Evolutionary conservation across 37 sponge, comb jelly and placozoan species (phyloP).

Genomic region (Eunapius fragilis): DNA sequence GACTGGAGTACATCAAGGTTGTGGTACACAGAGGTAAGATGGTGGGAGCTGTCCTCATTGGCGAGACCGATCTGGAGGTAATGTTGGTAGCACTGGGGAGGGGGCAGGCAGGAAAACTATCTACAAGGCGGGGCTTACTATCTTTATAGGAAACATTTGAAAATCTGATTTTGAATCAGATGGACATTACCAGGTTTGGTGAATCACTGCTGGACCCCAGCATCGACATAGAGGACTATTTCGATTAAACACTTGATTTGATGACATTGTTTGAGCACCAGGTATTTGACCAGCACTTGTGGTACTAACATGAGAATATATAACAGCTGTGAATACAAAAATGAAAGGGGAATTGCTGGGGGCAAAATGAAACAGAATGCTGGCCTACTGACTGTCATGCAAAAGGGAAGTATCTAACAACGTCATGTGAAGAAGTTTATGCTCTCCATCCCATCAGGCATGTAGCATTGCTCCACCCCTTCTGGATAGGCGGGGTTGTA

Average conservation of each 20-base stretch:
- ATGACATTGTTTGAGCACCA: too few relatives aligned
- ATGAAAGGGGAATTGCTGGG: neutral
- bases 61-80: slow-evolving; percentile 97
- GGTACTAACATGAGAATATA: neutral
- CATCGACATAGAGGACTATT: slow-evolving; percentile 97
- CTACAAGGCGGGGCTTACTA: too few relatives aligned
- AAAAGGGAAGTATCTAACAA: neutral
- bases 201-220: slow-evolving; percentile 90
- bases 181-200: slow-evolving; percentile 87
- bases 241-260: slow-evolving; percentile 74
- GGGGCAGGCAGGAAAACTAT: neutral
- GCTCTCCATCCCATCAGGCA: slow-evolving; percentile 28
- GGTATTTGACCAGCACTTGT: too few relatives aligned
- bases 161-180: slow-evolving; percentile 94
- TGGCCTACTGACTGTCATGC: neutral
- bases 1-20: slow-evolving; percentile 89
- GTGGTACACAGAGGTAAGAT: slow-evolving; percentile 79
- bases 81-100: neutral
- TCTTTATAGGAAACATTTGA: slow-evolving; percentile 94
- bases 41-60: slow-evolving; percentile 95
- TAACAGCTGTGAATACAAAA: neutral
- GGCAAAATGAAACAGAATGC: neutral
- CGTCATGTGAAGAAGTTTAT: slow-evolving; percentile 35
- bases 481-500: slow-evolving; percentile 37
- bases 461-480: slow-evolving; percentile 34